Conservation (phyloP, 2,888 invertebrate species). For the Agrotis clavis region DNA sequence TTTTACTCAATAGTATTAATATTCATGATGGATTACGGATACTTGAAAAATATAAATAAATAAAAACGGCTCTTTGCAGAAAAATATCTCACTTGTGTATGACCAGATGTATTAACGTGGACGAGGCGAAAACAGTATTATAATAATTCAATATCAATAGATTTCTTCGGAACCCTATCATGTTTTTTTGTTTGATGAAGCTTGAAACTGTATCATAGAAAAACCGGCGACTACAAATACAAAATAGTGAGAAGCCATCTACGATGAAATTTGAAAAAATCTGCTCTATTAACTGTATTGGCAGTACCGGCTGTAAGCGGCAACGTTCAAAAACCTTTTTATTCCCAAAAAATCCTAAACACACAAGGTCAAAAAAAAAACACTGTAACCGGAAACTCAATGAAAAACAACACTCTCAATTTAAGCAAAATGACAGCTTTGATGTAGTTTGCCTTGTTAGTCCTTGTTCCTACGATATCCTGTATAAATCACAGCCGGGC, state of each 20-base stretch:
- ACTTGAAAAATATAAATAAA: neutral
- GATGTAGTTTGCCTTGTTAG: constrained; percentile 68
- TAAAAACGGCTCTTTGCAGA: neutral
- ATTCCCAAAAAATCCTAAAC: no score
- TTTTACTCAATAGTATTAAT: no score
- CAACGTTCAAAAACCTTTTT: neutral
- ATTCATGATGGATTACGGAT: neutral
- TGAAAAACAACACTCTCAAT: constrained; percentile 42
- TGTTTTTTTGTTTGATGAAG: no score
- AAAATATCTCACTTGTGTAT: neutral
- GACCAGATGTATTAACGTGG: no score
- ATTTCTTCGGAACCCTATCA: no score
- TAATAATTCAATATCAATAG: no score
- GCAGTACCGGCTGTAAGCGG: neutral
- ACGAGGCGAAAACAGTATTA: no score
- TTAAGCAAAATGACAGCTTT: constrained; percentile 58
- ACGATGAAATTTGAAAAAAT: neutral
- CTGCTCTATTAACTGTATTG: neutral
- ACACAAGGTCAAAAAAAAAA: constrained; percentile 22
- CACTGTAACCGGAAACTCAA: constrained; percentile 20
- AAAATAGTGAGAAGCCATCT: no score
- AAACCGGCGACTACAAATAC: no score
- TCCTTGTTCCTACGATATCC: constrained; percentile 55
- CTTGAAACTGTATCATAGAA: no score
- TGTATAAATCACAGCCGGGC: constrained; percentile 73